phyloP scores from a whole-genome alignment of 2,113 vertebrate species.

The Archilochus colubris region DNA sequence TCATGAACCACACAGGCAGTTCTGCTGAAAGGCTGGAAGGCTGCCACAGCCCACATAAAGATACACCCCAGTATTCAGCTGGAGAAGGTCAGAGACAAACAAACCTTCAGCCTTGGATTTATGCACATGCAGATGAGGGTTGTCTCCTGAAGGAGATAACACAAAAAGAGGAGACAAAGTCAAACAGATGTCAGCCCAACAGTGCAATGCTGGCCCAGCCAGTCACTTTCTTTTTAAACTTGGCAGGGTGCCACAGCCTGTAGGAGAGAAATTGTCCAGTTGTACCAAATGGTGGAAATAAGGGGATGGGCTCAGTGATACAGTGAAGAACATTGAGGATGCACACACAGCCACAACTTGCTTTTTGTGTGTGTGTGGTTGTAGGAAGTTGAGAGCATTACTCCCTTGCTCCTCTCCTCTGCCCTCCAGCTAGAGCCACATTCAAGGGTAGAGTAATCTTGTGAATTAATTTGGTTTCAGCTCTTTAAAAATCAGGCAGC shows the following conservation, averaged over 20 bases:
- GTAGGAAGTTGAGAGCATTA: not conserved
- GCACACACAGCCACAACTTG: fast-evolving
- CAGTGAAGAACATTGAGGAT: not conserved
- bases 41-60: not conserved
- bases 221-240: not conserved
- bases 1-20: not conserved
- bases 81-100: conserved; percentile 4
- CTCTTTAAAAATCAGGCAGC: not conserved
- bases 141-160: not conserved
- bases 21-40: conserved; percentile 6
- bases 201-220: not conserved
- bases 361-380: fast-evolving
- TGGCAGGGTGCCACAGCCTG: not conserved
- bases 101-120: not conserved
- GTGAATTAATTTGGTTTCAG: not conserved
- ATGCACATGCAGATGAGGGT: not conserved
- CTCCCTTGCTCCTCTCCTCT: not conserved
- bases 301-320: not conserved
- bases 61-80: not conserved
- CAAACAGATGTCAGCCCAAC: not conserved
- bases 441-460: not conserved
- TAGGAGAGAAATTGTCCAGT: not conserved
- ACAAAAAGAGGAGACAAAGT: not conserved
- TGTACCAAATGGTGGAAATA: fast-evolving
- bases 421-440: not conserved